phyloP scores from a whole-genome alignment of 2,797 vertebrate species.

The Lutjanus argentimaculatus region DNA sequence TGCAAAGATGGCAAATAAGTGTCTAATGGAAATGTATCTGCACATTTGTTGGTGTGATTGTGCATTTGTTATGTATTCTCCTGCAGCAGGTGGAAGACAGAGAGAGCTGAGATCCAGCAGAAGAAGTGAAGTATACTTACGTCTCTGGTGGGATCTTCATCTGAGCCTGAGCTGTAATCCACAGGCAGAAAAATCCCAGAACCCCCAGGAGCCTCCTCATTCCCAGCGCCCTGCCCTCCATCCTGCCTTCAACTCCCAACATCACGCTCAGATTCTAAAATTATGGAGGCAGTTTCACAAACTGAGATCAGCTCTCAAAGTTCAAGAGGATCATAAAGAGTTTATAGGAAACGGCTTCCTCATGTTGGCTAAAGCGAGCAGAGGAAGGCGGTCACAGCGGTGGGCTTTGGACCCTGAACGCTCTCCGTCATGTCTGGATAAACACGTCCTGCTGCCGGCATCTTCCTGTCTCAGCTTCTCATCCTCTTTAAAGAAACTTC shows the following conservation, averaged over 20 bases:
- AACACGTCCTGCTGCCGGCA: constrained; percentile 18
- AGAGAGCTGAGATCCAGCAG: background rate
- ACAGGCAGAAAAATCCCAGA: constrained; percentile 80
- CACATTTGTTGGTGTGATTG: background rate
- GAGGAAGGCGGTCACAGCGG: background rate
- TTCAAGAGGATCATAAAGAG: constrained; percentile 31
- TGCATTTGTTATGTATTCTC: background rate
- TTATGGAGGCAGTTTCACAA: background rate
- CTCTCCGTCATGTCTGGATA: constrained; percentile 8
- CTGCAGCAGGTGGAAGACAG: constrained; percentile 6
- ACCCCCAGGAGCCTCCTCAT: constrained; percentile 71
- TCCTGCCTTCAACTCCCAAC: constrained; percentile 29
- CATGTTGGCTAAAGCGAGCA: constrained; percentile 58
- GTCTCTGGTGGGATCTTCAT: constrained; percentile 92
- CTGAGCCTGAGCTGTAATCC: constrained; percentile 84
- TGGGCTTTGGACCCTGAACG: background rate
- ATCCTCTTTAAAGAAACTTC: constrained; percentile 18
- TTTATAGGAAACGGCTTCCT: constrained; percentile 62
- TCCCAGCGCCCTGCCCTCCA: constrained; percentile 42
- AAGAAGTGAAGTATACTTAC: constrained; percentile 85
- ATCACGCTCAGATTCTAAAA: background rate
- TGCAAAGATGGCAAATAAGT: no score
- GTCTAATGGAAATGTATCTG: no score
- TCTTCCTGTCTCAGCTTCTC: constrained; percentile 29
- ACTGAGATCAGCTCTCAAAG: constrained; percentile 27